phyloP scores from a whole-genome alignment of 2,113 vertebrate genomes.

The Gallinago media region DNA sequence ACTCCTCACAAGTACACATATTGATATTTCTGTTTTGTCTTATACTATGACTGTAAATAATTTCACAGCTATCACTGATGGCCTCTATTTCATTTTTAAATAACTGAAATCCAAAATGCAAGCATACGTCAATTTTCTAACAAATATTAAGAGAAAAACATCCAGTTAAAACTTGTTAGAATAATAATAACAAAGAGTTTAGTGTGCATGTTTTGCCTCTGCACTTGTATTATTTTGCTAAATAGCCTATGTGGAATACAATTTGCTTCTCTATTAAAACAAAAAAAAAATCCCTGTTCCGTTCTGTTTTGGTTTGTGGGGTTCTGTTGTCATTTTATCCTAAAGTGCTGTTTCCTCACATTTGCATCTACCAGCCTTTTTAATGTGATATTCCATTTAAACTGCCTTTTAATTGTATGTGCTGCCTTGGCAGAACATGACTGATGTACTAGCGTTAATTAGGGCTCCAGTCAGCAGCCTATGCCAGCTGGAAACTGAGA shows the following conservation, averaged over 20 bases:
- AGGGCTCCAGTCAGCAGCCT: slow-evolving; percentile 91
- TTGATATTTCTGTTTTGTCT: not conserved
- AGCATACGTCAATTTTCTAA: not conserved
- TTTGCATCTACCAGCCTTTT: slow-evolving; percentile 90
- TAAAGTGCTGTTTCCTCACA: slow-evolving; percentile 86
- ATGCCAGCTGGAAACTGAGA: slow-evolving; percentile 97
- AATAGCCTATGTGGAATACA: slow-evolving; percentile 59
- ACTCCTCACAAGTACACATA: not conserved
- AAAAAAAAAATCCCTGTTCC: slow-evolving; percentile 17
- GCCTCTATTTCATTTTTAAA: not conserved
- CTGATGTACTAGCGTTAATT: slow-evolving; percentile 97
- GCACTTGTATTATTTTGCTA: slow-evolving; percentile 50
- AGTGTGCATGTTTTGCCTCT: slow-evolving; percentile 13
- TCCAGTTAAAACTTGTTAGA: slow-evolving; percentile 42
- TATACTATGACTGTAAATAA: not conserved
- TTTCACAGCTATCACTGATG: not conserved
- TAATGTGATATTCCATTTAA: slow-evolving; percentile 96
- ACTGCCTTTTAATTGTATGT: slow-evolving; percentile 95
- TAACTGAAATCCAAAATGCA: not conserved
- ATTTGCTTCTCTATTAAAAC: slow-evolving; percentile 70
- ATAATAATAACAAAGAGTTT: slow-evolving; percentile 45
- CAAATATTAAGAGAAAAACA: not conserved
- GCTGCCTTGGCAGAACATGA: slow-evolving; percentile 95
- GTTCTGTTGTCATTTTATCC: slow-evolving; percentile 87
- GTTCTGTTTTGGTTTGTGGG: slow-evolving; percentile 86